phyloP scores from a whole-genome alignment of 1,140 invertebrate genomes.

The Drosophila miranda region DNA sequence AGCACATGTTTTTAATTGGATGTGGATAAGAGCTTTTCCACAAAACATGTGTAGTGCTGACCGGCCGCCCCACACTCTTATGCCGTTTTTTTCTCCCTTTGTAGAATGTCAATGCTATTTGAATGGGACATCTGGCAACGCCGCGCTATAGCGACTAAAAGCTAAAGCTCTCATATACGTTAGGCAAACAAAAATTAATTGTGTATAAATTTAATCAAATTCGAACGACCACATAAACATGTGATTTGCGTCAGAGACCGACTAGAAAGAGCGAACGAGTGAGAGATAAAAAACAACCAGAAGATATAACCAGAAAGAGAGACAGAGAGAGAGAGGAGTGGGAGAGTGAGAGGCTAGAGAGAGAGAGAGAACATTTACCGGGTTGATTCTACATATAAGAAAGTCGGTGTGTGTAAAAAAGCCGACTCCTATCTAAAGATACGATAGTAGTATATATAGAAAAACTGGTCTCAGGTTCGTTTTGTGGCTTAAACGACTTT shows the following conservation, averaged over 20 bases:
- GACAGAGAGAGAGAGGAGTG: not conserved
- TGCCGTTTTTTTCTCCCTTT: not conserved
- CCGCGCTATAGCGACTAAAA: not conserved
- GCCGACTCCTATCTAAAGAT: slow-evolving; percentile 33
- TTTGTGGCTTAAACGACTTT: slow-evolving; percentile 42
- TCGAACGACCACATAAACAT: slow-evolving; percentile 35
- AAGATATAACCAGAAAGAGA: slow-evolving; percentile 6
- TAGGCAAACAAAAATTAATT: slow-evolving; percentile 44
- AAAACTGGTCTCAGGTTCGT: slow-evolving; percentile 34
- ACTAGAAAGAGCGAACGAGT: slow-evolving; percentile 33
- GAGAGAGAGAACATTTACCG: slow-evolving; percentile 31
- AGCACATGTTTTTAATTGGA: slow-evolving; percentile 78
- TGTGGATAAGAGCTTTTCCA: slow-evolving; percentile 45
- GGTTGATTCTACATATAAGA: slow-evolving; percentile 13
- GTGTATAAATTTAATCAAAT: slow-evolving; percentile 50
- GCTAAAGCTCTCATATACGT: slow-evolving; percentile 30
- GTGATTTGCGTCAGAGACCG: slow-evolving; percentile 44
- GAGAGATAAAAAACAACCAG: slow-evolving; percentile 1
- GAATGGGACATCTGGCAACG: slow-evolving; percentile 33
- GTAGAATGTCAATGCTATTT: slow-evolving; percentile 43
- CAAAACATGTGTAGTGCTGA: slow-evolving; percentile 60
- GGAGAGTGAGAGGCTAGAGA: not conserved
- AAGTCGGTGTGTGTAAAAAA: slow-evolving; percentile 10
- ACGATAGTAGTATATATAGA: slow-evolving; percentile 14
- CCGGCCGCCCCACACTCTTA: not conserved